These are phyloP conservation scores for Helobdella robusta DNA, from an alignment of 2,888 invertebrate species.

Conservation along the genomic window DNA sequence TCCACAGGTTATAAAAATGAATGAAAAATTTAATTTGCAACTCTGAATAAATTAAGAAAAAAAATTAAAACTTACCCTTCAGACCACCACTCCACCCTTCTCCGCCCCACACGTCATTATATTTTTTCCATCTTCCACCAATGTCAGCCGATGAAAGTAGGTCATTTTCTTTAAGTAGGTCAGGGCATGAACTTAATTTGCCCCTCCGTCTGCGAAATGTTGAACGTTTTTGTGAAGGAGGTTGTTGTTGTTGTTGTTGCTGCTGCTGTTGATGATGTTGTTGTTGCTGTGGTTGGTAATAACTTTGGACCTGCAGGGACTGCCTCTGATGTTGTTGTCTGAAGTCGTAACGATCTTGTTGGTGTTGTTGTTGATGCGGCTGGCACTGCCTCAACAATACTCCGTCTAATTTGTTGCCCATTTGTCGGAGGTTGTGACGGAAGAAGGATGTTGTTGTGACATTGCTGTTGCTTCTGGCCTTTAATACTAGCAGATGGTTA, in stretches of 20 bases:
- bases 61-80: too few relatives aligned
- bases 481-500: too few relatives aligned
- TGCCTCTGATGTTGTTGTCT: background rate
- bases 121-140: too few relatives aligned
- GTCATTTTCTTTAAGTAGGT: constrained; percentile 15
- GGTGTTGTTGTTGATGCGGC: background rate
- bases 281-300: background rate
- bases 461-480: too few relatives aligned
- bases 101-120: too few relatives aligned
- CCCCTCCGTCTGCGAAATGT: background rate
- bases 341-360: background rate
- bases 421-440: too few relatives aligned
- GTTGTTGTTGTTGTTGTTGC: background rate
- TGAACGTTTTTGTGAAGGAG: background rate
- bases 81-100: too few relatives aligned
- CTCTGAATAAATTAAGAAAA: too few relatives aligned
- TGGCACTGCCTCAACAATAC: constrained; percentile 4
- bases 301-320: background rate
- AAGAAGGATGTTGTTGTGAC: too few relatives aligned
- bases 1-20: too few relatives aligned
- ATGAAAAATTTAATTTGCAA: too few relatives aligned
- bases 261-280: background rate
- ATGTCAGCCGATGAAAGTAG: too few relatives aligned
- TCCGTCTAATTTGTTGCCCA: constrained; percentile 22
- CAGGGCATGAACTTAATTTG: constrained; percentile 20